Conservation (phyloP, 30 jellyfish, hydroid and myxozoan genomes). For the Pelagia noctiluca region DNA sequence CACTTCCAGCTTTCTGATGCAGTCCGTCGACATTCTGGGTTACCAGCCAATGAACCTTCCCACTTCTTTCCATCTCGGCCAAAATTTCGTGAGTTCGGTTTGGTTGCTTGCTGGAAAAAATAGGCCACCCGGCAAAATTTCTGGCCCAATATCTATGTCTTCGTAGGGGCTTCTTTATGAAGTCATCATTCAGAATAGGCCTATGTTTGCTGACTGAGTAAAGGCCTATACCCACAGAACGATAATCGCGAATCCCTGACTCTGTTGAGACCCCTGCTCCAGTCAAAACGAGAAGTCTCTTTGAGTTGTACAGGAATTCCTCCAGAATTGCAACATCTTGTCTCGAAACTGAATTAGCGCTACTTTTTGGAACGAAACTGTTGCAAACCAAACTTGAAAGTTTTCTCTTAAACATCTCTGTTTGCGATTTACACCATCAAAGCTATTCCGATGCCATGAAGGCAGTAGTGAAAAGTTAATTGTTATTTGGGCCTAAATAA, state of each 20-base stretch:
- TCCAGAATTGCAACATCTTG: conserved; percentile 24
- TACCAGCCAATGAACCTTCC: conserved; percentile 94
- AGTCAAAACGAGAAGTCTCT: conserved; percentile 76
- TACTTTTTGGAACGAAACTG: conserved; percentile 37
- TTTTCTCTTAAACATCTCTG: too few species aligned
- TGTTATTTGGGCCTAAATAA: too few species aligned
- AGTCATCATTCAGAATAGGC: conserved; percentile 82
- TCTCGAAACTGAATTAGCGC: background rate
- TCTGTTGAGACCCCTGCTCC: conserved; percentile 98
- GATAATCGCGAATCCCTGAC: conserved; percentile 92
- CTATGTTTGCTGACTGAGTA: conserved; percentile 72
- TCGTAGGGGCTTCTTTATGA: conserved; percentile 55
- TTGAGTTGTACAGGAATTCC: conserved; percentile 51
- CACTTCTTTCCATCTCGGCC: conserved; percentile 79
- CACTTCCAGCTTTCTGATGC: conserved; percentile 87
- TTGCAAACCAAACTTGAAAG: too few species aligned
- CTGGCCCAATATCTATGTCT: conserved; percentile 95
- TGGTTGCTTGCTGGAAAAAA: conserved; percentile 75
- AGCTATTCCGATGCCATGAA: too few species aligned
- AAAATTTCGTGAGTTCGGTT: conserved; percentile 61
- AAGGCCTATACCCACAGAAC: conserved; percentile 90
- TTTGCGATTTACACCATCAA: too few species aligned
- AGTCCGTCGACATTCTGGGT: conserved; percentile 96
- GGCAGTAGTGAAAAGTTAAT: too few species aligned
- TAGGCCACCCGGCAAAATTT: conserved; percentile 94